phyloP scores from a whole-genome alignment of 2,888 invertebrate species.

The Epinotia brunnichana region DNA sequence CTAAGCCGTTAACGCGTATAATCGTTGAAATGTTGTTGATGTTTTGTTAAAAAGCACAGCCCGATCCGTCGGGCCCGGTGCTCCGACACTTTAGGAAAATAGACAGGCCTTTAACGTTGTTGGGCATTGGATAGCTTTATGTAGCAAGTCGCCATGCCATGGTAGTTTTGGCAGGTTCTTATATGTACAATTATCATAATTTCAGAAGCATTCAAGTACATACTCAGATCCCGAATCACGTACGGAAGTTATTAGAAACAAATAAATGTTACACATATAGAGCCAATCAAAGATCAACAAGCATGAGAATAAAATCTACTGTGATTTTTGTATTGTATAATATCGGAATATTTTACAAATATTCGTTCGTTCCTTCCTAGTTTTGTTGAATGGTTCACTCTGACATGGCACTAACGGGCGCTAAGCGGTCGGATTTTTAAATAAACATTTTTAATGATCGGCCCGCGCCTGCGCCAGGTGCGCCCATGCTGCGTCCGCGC shows the following conservation, averaged over 20 bases:
- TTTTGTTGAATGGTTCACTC: constrained; percentile 59
- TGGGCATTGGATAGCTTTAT: constrained; percentile 59
- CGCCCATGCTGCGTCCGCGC: constrained; percentile 73
- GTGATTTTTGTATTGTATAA: background rate
- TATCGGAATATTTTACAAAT: background rate
- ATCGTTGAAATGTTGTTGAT: constrained; percentile 70
- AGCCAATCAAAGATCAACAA: background rate
- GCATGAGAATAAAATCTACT: background rate
- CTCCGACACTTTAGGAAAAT: constrained; percentile 73
- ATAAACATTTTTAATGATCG: constrained; percentile 85
- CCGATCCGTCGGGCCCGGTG: constrained; percentile 60
- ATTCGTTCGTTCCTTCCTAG: constrained; percentile 28
- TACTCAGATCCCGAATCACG: background rate
- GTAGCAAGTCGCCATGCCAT: constrained; percentile 48
- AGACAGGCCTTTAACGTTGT: constrained; percentile 65
- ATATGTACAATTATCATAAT: background rate
- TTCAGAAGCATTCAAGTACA: background rate
- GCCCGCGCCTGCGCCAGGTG: constrained; percentile 80
- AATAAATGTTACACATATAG: background rate
- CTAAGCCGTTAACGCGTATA: constrained; percentile 56
- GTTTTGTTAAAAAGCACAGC: constrained; percentile 70
- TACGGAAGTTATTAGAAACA: background rate
- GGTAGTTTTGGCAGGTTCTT: background rate
- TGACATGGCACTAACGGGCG: constrained; percentile 60
- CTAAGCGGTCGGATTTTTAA: constrained; percentile 84